Evolutionary conservation across 2,888 invertebrate species (phyloP).

Genomic region (Eristalis tenax): DNA sequence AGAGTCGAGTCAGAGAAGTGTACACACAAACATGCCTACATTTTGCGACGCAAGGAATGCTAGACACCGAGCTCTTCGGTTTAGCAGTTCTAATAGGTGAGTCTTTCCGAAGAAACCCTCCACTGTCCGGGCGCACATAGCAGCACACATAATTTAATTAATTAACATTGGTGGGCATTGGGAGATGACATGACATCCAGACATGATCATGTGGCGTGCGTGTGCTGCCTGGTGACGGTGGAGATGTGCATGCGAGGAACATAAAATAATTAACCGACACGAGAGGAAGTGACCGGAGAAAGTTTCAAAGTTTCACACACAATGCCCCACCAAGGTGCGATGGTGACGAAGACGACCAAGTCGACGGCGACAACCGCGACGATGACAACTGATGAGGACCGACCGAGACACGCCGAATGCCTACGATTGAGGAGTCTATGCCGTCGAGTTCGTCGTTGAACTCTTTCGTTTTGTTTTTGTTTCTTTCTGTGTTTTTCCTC

Average conservation of each 20-base stretch:
- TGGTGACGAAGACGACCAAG: background rate
- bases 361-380: background rate
- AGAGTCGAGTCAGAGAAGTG: conserved; percentile 90
- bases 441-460: conserved; percentile 61
- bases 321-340: conserved; percentile 4
- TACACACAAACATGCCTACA: conserved; percentile 91
- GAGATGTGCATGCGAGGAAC: conserved; percentile 10
- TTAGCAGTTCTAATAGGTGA: conserved; percentile 90
- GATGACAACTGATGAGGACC: background rate
- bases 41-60: conserved; percentile 90
- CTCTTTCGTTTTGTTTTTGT: conserved; percentile 68
- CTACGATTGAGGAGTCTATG: conserved; percentile 42
- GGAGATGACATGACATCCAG: conserved; percentile 38
- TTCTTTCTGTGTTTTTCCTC: background rate
- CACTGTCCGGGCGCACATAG: conserved; percentile 3
- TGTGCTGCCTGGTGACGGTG: conserved; percentile 19
- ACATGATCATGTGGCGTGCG: conserved; percentile 55
- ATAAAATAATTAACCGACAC: conserved; percentile 58
- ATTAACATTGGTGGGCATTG: conserved; percentile 32
- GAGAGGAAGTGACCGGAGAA: conserved; percentile 66
- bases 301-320: conserved; percentile 70
- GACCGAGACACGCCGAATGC: conserved; percentile 6
- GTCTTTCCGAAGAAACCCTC: conserved; percentile 75
- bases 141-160: conserved; percentile 56
- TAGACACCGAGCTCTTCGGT: conserved; percentile 92